Evolutionary conservation across 2,888 invertebrate genomes (phyloP).

Genomic region (Tipula vernalis): DNA sequence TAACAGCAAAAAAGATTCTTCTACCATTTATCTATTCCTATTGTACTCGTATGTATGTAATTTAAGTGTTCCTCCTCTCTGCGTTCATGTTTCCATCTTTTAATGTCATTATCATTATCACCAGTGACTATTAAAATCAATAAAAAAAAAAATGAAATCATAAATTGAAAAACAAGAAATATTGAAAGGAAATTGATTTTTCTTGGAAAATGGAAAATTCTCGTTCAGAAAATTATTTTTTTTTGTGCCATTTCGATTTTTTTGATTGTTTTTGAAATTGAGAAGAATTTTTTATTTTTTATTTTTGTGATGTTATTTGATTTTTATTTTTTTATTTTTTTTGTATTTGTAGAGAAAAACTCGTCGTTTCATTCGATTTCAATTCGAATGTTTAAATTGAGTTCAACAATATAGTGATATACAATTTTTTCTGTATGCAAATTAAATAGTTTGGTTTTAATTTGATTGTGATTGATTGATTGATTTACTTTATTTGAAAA

Average conservation of each 20-base stretch:
- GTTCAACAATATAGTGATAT: not conserved
- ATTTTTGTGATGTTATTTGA: not conserved
- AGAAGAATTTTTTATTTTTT: not conserved
- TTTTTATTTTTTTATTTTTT: not conserved
- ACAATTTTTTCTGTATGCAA: not conserved
- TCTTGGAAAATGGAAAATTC: not conserved
- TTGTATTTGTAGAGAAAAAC: not conserved
- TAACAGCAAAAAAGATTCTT: not conserved
- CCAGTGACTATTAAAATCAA: not conserved
- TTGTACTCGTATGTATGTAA: not conserved
- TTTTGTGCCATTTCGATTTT: not conserved
- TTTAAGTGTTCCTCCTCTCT: not conserved
- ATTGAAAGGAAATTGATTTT: not conserved
- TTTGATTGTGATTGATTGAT: not conserved
- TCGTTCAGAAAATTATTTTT: not conserved
- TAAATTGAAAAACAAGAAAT: not conserved
- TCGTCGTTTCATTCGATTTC: not conserved
- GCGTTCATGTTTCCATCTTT: not conserved
- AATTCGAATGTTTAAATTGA: not conserved
- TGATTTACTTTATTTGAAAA: not conserved
- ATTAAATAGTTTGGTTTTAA: not conserved
- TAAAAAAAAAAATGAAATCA: not conserved
- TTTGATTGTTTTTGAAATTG: not conserved
- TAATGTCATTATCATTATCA: conserved; percentile 4
- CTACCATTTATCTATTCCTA: not conserved